Percentiles rank a stretch among this genome's conserved stretches.
phyloP scores from a whole-genome alignment of 2,888 invertebrate species.

The Choristoneura rosaceana region DNA sequence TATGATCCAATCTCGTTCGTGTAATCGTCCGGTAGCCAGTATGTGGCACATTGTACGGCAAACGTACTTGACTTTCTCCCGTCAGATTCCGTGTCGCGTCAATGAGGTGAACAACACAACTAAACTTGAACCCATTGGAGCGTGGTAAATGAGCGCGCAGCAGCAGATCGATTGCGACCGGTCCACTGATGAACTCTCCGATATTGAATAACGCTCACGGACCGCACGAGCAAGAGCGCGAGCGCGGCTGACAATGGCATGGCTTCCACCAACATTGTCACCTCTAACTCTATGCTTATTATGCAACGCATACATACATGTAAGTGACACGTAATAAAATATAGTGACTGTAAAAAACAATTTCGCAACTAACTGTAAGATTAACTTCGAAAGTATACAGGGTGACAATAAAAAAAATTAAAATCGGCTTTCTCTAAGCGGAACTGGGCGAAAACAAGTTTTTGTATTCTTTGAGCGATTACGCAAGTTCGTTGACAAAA shows the following conservation, averaged over 20 bases:
- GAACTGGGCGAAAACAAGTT: slow-evolving; percentile 69
- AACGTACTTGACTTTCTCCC: slow-evolving; percentile 81
- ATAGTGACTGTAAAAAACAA: slow-evolving; percentile 30
- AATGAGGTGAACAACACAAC: slow-evolving; percentile 78
- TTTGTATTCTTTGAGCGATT: slow-evolving; percentile 65
- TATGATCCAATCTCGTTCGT: slow-evolving; percentile 75
- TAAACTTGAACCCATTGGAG: slow-evolving; percentile 74
- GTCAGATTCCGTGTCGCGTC: slow-evolving; percentile 77
- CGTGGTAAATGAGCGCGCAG: slow-evolving; percentile 66
- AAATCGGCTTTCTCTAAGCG: slow-evolving; percentile 72
- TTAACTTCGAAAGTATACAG: slow-evolving; percentile 57
- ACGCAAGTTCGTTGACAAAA: slow-evolving; percentile 75
- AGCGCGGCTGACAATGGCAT: slow-evolving; percentile 48
- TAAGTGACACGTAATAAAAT: slow-evolving; percentile 44
- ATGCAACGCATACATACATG: slow-evolving; percentile 49
- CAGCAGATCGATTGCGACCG: slow-evolving; percentile 76
- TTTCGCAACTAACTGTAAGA: slow-evolving; percentile 46
- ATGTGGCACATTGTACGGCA: slow-evolving; percentile 72
- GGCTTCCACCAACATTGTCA: slow-evolving; percentile 45
- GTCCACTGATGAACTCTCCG: slow-evolving; percentile 61
- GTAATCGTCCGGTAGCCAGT: slow-evolving; percentile 63
- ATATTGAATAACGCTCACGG: slow-evolving; percentile 64
- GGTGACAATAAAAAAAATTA: slow-evolving; percentile 58
- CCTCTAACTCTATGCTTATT: slow-evolving; percentile 49
- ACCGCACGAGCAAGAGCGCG: slow-evolving; percentile 50